These are phyloP conservation scores for Hipposideros larvatus DNA, from an alignment of 2,797 vertebrate genomes.

Conservation along the genomic window DNA sequence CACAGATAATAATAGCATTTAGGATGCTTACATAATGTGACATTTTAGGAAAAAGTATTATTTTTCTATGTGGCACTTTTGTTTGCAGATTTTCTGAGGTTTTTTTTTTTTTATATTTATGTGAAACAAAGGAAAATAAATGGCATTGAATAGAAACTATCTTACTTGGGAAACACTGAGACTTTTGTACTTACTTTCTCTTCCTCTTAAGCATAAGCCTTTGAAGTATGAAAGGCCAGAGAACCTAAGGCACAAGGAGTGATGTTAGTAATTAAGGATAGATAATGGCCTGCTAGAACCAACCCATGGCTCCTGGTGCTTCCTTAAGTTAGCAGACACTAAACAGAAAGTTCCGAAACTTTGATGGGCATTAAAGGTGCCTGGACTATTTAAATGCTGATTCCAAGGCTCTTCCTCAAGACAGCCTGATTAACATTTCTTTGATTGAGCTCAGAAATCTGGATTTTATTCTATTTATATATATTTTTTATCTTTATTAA, in stretches of 20 bases:
- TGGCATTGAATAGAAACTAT: constrained; percentile 17
- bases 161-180: constrained; percentile 30
- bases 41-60: constrained; percentile 66
- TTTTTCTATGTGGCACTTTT: constrained; percentile 49
- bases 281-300: background rate
- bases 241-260: background rate
- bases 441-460: constrained; percentile 17
- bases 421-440: background rate
- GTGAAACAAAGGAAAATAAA: constrained; percentile 43
- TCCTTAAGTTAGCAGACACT: background rate
- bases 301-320: background rate
- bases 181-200: constrained; percentile 47
- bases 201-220: constrained; percentile 53
- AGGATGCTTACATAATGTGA: constrained; percentile 68
- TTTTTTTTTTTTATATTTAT: constrained; percentile 37
- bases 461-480: background rate
- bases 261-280: background rate
- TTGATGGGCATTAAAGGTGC: background rate
- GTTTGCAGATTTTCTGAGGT: constrained; percentile 54
- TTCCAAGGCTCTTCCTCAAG: background rate
- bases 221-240: constrained; percentile 54
- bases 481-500: too few relatives aligned
- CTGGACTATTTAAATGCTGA: background rate
- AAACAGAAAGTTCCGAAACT: constrained; percentile 30
- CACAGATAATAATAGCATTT: constrained; percentile 67